Evolutionary conservation across 1,140 invertebrate species (phyloP), one percentile per base, ranked within the genome.

Genomic region (Parasteatoda tepidariorum): DNA sequence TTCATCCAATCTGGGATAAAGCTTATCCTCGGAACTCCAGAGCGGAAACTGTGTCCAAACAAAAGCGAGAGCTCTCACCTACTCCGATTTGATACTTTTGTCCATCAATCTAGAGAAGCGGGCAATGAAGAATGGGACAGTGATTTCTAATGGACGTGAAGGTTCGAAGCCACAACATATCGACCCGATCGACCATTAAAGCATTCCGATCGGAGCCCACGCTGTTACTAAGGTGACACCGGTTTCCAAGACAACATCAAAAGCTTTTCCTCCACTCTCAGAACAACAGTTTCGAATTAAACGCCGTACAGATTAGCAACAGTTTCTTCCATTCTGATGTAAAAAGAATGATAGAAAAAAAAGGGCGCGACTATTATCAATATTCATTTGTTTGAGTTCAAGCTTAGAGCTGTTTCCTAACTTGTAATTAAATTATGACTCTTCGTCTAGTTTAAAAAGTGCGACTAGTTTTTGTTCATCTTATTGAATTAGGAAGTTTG

Each of bases 201-300:
- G 61, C 74, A 66, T 78, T 57, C 71, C 71, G 71, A 78, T 78
- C 74, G 61, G 38, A 66, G 24, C 74, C 74, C 74, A 78, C 74
- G 74, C 74, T 1, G 74, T 78, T 66, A 22, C 74, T 38, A 66
- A 3, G 74, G 33, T 5, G 38, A 78, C 26, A 30, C 15, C 55
- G 1, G 74, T 78, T 22, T 3, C 61, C 74, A 33, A 38, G 59
- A 61, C 34, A 66, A 64, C 74, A 61, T 6, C 34, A 48, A 38
- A 62, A 33, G 31, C 74, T 66, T 48, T 30, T 28, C 30, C 28
- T 15, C 55, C 31, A 41, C 41, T 33, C 22, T 55, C 61, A 7
- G 28, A 15, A 57, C 24, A 71, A 54, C 48, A 55, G 48, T 18
- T 26, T 30, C 34, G 66, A 38, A 68, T 68, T 38, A 68, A 68